Conservation (phyloP, 2,888 invertebrate genomes). For the Eilema griseolum region DNA sequence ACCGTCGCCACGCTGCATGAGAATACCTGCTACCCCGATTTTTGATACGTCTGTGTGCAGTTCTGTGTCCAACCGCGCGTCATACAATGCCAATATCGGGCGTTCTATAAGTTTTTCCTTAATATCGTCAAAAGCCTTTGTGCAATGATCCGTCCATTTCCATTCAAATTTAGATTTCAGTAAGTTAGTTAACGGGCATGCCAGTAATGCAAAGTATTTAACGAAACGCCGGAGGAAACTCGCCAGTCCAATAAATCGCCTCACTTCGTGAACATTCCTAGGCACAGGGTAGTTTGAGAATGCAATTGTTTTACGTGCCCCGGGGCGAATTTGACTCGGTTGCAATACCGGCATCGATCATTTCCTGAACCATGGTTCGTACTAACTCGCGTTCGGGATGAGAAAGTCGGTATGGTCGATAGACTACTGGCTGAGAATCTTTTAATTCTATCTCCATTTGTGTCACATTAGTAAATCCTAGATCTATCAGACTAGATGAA, state of each 20-base stretch:
- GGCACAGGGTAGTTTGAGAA: background rate
- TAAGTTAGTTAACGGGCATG: slow-evolving; percentile 44
- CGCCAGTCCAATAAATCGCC: slow-evolving; percentile 53
- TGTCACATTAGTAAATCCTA: slow-evolving; percentile 14
- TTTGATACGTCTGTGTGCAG: slow-evolving; percentile 63
- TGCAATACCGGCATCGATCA: slow-evolving; percentile 41
- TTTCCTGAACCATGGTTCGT: slow-evolving; percentile 39
- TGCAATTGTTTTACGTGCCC: background rate
- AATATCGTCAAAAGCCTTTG: slow-evolving; percentile 44
- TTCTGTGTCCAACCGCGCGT: slow-evolving; percentile 46
- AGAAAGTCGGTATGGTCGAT: slow-evolving; percentile 3
- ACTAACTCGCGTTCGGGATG: slow-evolving; percentile 2
- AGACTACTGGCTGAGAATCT: background rate
- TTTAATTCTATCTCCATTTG: slow-evolving; percentile 13
- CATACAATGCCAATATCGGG: slow-evolving; percentile 54
- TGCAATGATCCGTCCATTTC: slow-evolving; percentile 28
- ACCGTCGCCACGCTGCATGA: slow-evolving; percentile 49
- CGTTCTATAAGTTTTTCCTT: slow-evolving; percentile 43
- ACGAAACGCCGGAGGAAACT: slow-evolving; percentile 56
- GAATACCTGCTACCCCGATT: slow-evolving; percentile 34
- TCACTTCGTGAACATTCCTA: slow-evolving; percentile 21
- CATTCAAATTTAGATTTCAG: slow-evolving; percentile 28
- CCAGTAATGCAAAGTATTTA: slow-evolving; percentile 44
- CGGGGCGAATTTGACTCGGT: slow-evolving; percentile 14
- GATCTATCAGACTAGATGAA: slow-evolving; percentile 20